Conservation (phyloP, 2,113 vertebrate genomes). For the Panthera uncia region DNA sequence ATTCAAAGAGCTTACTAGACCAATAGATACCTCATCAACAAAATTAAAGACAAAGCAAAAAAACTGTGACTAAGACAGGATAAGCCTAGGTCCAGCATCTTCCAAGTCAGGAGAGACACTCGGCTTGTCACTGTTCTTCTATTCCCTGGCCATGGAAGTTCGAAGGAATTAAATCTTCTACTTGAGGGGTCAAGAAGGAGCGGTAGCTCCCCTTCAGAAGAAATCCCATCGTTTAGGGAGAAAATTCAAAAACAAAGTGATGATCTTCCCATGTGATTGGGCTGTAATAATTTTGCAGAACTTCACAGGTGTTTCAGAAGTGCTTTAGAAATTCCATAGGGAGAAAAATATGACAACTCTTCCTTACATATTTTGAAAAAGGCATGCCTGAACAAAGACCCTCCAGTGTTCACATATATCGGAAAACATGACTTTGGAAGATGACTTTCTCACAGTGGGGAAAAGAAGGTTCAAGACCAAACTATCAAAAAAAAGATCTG, state of each 20-base stretch:
- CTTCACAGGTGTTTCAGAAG: background rate
- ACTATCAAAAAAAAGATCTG: constrained; percentile 1
- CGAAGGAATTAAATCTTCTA: background rate
- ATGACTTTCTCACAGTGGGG: background rate
- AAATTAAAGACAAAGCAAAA: constrained; percentile 59
- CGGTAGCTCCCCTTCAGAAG: background rate
- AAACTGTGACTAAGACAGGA: constrained; percentile 50
- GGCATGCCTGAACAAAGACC: constrained; percentile 44
- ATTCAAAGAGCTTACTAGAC: constrained; percentile 70
- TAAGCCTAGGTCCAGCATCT: background rate
- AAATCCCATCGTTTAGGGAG: background rate
- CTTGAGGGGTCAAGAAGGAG: background rate
- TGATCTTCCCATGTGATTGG: background rate
- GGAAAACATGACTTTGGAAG: background rate
- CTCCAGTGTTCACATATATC: background rate
- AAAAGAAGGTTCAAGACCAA: constrained; percentile 32
- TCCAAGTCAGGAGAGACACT: background rate
- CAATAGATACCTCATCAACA: constrained; percentile 66
- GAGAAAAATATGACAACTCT: background rate
- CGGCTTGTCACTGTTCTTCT: background rate
- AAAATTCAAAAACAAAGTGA: background rate
- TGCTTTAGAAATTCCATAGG: background rate
- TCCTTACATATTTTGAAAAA: constrained; percentile 21
- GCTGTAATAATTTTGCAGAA: constrained; percentile 33
- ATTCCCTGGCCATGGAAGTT: background rate